Evolutionary conservation across 2,888 invertebrate genomes (phyloP), one percentile per base, ranked within the genome.

Genomic region (Campopleginae sp.): DNA sequence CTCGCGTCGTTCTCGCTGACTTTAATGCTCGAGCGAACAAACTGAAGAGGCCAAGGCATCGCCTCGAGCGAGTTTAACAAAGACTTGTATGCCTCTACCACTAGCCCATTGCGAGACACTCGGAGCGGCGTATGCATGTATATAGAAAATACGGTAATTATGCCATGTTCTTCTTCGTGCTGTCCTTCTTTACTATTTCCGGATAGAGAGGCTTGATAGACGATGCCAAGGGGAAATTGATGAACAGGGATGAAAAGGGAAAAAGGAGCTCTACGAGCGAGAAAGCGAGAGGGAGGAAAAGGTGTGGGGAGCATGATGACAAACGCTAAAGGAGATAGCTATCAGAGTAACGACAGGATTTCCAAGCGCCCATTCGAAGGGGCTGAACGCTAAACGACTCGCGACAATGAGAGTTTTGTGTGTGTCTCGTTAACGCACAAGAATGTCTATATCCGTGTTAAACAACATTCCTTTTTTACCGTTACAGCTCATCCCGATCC

Each of bases 31-130:
- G 46, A 44, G 46, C 44, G 65, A 61, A 65, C 65, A 46, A 44
- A 54, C 68, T 42, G 38, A 61, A 58, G 82, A 63, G 81, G 82
- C 66, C 72, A 76, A 58, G 72, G 58, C 82, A 38, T 82, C 54
- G 82, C 85, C 81, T 33, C 14, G 19, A 42, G 85, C 74, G n/a
- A 82, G 81, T 75, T 85, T 65, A 85, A 85, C 85, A 82, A 82
- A 81, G 78, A 82, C 54, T 23, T 27, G 33, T 58, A 31, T 51
- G 19, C 27, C 68, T 68, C 23, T n/a, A 33, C 65, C 48, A 33
- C 42, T 61, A 61, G 19, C 17, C 51, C 77, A 63, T 65, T 74
- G 61, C 63, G n/a, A 23, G 42, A 72, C 54, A 63, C 42, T 19
- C 51, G 65, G 33, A 23, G 65, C n/a, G 58, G 14, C n/a, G 19